These are phyloP conservation scores for Tachuris rubrigastra DNA, from an alignment of 2,113 vertebrate species.

Conservation along the genomic window DNA sequence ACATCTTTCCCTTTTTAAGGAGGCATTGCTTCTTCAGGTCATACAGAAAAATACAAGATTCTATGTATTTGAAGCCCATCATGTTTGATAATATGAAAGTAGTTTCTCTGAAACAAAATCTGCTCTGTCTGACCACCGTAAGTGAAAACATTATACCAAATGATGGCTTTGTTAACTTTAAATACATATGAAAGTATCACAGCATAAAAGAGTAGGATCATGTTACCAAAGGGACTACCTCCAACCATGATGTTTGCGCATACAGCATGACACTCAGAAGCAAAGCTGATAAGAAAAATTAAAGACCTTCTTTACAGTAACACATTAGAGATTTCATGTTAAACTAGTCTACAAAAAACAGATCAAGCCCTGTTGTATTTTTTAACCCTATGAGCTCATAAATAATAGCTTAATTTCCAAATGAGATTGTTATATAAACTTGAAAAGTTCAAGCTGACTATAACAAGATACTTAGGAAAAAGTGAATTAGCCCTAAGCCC, in stretches of 20 bases:
- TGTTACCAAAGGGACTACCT: not conserved
- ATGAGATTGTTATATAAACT: not conserved
- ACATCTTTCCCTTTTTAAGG: not conserved
- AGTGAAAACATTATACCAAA: not conserved
- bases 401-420: not conserved
- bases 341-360: not conserved
- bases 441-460: not conserved
- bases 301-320: not conserved
- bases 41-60: not conserved
- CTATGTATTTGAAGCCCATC: not conserved
- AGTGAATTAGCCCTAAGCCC: not conserved
- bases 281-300: not conserved
- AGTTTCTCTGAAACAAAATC: not conserved
- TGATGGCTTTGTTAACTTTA: not conserved
- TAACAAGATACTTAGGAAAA: not conserved
- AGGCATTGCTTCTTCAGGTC: not conserved
- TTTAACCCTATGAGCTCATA: not conserved
- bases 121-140: not conserved
- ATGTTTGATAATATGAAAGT: not conserved
- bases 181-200: not conserved
- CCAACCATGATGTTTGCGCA: not conserved
- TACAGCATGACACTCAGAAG: not conserved
- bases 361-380: not conserved
- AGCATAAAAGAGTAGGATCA: not conserved
- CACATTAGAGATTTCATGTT: not conserved